These are phyloP conservation scores for Bombus ignitus DNA, from an alignment of 1,140 invertebrate genomes.

Conservation along the genomic window DNA sequence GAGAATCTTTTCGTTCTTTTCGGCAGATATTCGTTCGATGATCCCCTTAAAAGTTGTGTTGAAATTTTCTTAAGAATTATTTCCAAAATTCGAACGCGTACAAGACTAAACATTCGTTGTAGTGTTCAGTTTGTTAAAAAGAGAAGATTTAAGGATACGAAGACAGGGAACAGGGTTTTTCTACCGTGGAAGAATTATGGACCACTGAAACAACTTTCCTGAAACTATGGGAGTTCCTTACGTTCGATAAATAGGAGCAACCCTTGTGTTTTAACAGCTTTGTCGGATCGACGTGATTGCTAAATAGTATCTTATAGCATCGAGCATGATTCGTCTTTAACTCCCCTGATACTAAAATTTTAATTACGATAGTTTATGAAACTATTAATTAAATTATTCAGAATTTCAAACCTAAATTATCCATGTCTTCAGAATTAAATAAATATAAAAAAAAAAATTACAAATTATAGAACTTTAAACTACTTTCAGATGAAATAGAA, in stretches of 20 bases:
- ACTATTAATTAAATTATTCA: background rate
- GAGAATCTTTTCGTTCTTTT: background rate
- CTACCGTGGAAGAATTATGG: conserved; percentile 20
- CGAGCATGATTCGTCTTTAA: background rate
- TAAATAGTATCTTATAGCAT: conserved; percentile 5
- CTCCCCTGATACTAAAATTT: background rate
- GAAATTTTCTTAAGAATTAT: background rate
- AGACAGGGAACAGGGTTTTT: conserved; percentile 62
- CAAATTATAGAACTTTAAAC: too few relatives aligned
- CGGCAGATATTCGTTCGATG: background rate
- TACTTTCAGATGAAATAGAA: too few relatives aligned
- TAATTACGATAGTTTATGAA: background rate
- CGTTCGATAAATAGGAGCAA: background rate
- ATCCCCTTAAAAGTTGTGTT: background rate
- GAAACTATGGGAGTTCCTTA: conserved; percentile 17
- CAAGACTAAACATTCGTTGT: background rate
- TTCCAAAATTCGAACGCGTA: background rate
- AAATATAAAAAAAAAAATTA: too few relatives aligned
- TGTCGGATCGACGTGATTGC: conserved; percentile 9
- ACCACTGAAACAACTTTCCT: conserved; percentile 40
- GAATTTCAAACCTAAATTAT: background rate
- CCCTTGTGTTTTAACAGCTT: background rate
- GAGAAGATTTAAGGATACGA: conserved; percentile 2
- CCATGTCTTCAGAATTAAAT: background rate
- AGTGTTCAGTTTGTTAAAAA: background rate